phyloP scores from a whole-genome alignment of 2,113 vertebrate genomes.

The Daboia siamensis region DNA sequence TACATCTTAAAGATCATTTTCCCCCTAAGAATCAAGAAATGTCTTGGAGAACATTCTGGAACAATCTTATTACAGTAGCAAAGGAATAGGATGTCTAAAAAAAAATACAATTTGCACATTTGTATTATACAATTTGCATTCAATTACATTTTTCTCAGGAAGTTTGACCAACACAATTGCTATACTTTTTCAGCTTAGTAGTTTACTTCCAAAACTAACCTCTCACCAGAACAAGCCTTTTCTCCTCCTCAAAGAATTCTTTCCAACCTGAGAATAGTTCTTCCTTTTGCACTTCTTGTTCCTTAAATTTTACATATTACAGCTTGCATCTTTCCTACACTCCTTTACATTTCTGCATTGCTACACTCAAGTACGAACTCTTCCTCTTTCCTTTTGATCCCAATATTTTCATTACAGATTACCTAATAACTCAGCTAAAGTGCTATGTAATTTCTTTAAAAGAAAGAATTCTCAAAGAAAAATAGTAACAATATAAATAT shows the following conservation, averaged over 20 bases:
- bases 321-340: not conserved
- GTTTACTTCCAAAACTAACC: not conserved
- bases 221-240: not conserved
- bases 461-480: slow-evolving; percentile 35
- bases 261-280: not conserved
- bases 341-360: not conserved
- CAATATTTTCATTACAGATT: slow-evolving; percentile 34
- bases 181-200: not conserved
- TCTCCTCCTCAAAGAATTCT: not conserved
- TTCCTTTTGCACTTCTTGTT: not conserved
- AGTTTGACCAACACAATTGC: not conserved
- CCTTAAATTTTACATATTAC: not conserved
- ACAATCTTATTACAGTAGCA: not conserved
- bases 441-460: slow-evolving; percentile 38
- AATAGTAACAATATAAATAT: slow-evolving; percentile 22
- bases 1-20: not conserved
- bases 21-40: not conserved
- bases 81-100: not conserved
- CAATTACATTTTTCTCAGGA: not conserved
- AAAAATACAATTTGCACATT: not conserved
- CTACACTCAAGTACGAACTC: not conserved
- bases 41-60: not conserved
- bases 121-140: not conserved
- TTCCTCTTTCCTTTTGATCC: slow-evolving; percentile 36
- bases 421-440: slow-evolving; percentile 64